Base-by-base conservation (phyloP, 2,888 invertebrate species). In the Aporophyla lueneburgensis region DNA sequence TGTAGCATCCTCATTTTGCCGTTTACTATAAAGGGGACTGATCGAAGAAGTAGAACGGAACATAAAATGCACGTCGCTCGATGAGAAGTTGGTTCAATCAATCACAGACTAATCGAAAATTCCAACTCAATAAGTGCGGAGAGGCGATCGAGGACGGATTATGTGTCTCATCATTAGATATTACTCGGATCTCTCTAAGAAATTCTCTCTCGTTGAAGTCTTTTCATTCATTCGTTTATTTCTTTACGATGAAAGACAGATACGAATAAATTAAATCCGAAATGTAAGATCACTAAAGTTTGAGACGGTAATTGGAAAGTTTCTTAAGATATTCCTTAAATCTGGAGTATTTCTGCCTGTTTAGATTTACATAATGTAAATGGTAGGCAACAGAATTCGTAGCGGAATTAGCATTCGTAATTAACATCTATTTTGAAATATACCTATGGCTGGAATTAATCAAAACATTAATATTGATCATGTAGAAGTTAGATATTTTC, bases 61-160 rank as follows among this genome's bases (percentile, higher is more conserved):
- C 95, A 95, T 95, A 96, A 96, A 95, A 94, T 94, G 95, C 94
- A 94, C 94, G 93, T 94, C 93, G 88, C 90, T 88, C 89, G 89
- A 91, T 89, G 92, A 93, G 93, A 92, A 95, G 95, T 94, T 92
- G 91, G 92, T 94, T 93, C 95, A 95, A 96, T 96, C 96, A 96
- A 96, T 96, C 96, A 95, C 93, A 93, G 91, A 92, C 93, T 96
- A 96, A 96, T 96, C 94, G 96, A 95, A 96, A 96, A 96, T 95
- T 95, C 96, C 96, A 89, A 92, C 92, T 94, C 94, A 95, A 95
- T 95, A 95, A 95, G 92, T 93, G 75, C 81, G 92, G 88, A 92
- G 92, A 92, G 91, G 90, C 93, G 91, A 93, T 94, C 91, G 91
- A 91, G 90, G 90, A 91, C 91, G 93, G 94, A 95, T 95, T 95